These are phyloP conservation scores for Dione juno DNA, from an alignment of 2,888 invertebrate genomes.

Conservation along the genomic window DNA sequence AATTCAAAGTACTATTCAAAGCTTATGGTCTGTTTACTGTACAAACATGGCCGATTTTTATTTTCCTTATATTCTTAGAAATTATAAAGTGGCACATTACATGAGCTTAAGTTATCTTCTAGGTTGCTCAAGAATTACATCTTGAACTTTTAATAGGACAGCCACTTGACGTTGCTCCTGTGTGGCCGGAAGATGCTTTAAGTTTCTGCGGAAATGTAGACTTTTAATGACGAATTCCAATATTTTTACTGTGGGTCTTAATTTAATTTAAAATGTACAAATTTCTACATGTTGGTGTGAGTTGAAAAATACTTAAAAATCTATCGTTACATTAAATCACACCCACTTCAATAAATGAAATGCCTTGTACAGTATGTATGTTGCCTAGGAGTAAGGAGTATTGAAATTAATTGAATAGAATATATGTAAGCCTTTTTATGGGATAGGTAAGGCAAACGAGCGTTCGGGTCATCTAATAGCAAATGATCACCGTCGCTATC, in stretches of 20 bases:
- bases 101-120: slow-evolving; percentile 30
- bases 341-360: no score
- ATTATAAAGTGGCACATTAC: slow-evolving; percentile 19
- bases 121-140: slow-evolving; percentile 28
- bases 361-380: no score
- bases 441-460: no score
- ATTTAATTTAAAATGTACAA: not conserved
- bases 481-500: no score
- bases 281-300: not conserved
- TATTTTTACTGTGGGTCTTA: not conserved
- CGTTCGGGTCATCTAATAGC: no score
- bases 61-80: slow-evolving; percentile 11
- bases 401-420: no score
- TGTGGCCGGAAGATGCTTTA: slow-evolving; percentile 28
- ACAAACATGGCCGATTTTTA: slow-evolving; percentile 2
- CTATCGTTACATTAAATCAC: no score
- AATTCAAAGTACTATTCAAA: not conserved
- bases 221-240: slow-evolving; percentile 28
- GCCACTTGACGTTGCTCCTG: slow-evolving; percentile 41
- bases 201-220: slow-evolving; percentile 26
- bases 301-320: no score
- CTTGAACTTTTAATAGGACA: slow-evolving; percentile 46
- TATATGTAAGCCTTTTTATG: no score
- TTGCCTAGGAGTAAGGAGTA: no score
- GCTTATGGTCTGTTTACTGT: not conserved